Percentiles rank a stretch among this genome's conserved stretches.
phyloP scores from a whole-genome alignment of 2,113 vertebrate species.

The Butorides virescens region DNA sequence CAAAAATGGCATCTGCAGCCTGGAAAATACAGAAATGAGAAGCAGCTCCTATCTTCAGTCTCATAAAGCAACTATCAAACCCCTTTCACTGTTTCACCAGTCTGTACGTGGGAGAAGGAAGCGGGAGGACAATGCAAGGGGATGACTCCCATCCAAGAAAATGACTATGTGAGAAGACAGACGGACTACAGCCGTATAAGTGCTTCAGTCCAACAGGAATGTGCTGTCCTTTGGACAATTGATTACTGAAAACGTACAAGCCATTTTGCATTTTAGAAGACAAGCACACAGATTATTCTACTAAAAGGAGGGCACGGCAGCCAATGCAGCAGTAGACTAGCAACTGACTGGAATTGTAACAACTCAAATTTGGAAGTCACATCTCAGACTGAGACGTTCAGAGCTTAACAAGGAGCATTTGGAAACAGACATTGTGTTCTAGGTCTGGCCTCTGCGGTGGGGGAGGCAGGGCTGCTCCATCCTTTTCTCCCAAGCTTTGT shows the following conservation, averaged over 20 bases:
- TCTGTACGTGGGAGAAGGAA: background rate
- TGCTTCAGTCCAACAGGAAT: background rate
- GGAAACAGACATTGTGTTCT: background rate
- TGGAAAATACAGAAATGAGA: background rate
- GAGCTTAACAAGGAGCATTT: background rate
- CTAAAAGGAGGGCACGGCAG: background rate
- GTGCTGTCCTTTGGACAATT: background rate
- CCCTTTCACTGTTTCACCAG: background rate
- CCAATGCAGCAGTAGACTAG: background rate
- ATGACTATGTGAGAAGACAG: conserved; percentile 14
- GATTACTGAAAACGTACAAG: background rate
- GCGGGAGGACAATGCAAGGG: conserved; percentile 13
- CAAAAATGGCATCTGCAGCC: background rate
- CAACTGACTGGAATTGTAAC: conserved; percentile 48
- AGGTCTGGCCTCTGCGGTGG: background rate
- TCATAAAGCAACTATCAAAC: background rate
- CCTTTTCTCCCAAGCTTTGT: background rate
- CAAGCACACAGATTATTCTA: background rate
- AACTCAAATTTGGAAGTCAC: background rate
- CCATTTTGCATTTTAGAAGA: conserved; percentile 4
- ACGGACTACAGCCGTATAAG: background rate
- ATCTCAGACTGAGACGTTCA: background rate
- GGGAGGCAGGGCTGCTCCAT: background rate
- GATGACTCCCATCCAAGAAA: conserved; percentile 58
- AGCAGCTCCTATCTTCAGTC: background rate